These are phyloP conservation scores for Mesorhabditis sp. DNA, from an alignment of 2,888 invertebrate species.

Conservation along the genomic window DNA sequence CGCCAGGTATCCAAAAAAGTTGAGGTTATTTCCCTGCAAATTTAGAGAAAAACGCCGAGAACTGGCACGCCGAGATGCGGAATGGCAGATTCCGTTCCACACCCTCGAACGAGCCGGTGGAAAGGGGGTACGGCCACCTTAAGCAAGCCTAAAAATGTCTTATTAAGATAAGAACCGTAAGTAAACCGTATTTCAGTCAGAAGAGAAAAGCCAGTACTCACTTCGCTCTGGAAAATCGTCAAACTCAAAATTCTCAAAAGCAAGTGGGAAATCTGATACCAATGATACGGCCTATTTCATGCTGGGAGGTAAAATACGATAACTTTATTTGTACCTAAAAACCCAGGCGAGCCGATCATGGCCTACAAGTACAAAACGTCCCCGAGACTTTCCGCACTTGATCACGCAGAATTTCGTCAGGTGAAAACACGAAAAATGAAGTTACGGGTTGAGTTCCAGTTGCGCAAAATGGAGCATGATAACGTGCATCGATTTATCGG, in stretches of 20 bases:
- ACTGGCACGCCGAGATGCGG: slow-evolving; percentile 22
- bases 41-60: slow-evolving; percentile 25
- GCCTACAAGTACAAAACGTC: not conserved
- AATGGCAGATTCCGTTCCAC: slow-evolving; percentile 30
- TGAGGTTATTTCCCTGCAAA: not conserved
- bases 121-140: not conserved
- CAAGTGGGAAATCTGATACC: not conserved
- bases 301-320: not conserved
- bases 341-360: not conserved
- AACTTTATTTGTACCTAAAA: not conserved
- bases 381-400: not conserved
- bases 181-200: not conserved
- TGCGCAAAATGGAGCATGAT: slow-evolving; percentile 49
- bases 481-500: slow-evolving; percentile 52
- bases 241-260: not conserved
- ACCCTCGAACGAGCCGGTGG: slow-evolving; percentile 4
- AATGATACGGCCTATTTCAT: not conserved
- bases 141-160: too few species aligned
- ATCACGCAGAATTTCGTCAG: not conserved
- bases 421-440: not conserved
- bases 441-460: slow-evolving; percentile 15
- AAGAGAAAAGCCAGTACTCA: not conserved
- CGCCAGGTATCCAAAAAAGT: not conserved
- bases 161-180: too few species aligned
- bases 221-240: not conserved